A percentile compares a stretch with the other conserved stretches of the same genome.
Conservation (phyloP, 2,113 vertebrate species). For the Mus pahari region DNA sequence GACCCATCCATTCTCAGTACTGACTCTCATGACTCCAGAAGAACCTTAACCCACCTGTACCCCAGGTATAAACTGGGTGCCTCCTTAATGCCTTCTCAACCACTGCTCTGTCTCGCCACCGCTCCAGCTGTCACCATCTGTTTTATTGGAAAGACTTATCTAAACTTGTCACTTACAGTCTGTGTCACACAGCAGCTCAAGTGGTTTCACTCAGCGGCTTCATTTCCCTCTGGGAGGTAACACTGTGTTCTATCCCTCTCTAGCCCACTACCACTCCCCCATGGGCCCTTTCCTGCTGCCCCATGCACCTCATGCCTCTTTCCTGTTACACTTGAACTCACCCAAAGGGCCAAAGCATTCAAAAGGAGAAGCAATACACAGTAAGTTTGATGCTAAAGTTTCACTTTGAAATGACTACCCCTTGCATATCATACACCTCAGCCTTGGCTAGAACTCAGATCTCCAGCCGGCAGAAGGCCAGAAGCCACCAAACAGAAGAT, state of each 20-base stretch:
- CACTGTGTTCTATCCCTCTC: background rate
- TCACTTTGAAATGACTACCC: background rate
- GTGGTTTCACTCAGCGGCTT: background rate
- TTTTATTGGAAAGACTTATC: background rate
- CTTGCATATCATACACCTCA: background rate
- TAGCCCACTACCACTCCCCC: too few species aligned
- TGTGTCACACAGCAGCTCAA: background rate
- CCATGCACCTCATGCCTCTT: background rate
- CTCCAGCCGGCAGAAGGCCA: background rate
- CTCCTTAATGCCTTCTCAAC: background rate
- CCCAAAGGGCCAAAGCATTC: background rate
- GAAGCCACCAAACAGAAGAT: background rate
- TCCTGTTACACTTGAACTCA: background rate
- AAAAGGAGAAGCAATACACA: background rate
- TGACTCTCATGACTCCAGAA: background rate
- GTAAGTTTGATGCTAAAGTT: background rate
- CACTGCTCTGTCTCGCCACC: accelerated
- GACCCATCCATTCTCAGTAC: background rate
- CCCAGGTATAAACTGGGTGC: accelerated
- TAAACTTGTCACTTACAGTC: background rate
- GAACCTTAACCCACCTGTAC: background rate
- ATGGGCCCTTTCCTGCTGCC: background rate
- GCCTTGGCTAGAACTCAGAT: background rate
- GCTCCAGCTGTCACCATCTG: background rate
- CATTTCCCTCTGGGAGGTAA: background rate